Evolutionary conservation across 2,113 vertebrate genomes (phyloP).

Genomic region (Forbesichthys papilliferus): DNA sequence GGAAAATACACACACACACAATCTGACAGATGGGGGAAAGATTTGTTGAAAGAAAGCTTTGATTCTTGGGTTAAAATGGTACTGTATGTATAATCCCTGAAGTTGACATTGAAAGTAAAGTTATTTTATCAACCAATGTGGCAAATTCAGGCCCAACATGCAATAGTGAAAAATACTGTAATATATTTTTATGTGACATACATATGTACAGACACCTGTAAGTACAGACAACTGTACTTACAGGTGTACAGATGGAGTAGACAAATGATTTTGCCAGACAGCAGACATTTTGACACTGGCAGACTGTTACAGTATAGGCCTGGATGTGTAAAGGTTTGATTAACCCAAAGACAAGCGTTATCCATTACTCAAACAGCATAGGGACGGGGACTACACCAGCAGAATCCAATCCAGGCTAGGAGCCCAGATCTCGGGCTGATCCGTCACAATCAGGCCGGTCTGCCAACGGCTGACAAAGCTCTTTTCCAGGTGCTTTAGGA

Average conservation of each 20-base stretch:
- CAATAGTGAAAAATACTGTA: slow-evolving; percentile 8
- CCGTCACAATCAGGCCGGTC: slow-evolving; percentile 76
- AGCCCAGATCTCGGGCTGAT: slow-evolving; percentile 63
- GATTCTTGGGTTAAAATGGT: too few relatives aligned
- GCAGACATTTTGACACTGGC: slow-evolving; percentile 30
- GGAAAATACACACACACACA: slow-evolving; percentile 46
- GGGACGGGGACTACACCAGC: slow-evolving; percentile 33
- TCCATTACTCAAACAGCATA: slow-evolving; percentile 62
- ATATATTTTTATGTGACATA: slow-evolving; percentile 5
- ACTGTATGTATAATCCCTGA: too few relatives aligned
- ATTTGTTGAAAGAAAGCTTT: too few relatives aligned
- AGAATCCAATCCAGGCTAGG: slow-evolving; percentile 54
- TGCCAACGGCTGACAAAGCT: slow-evolving; percentile 73
- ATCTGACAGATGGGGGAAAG: slow-evolving; percentile 5
- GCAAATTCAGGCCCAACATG: slow-evolving; percentile 22
- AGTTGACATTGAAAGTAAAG: not conserved
- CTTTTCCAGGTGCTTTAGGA: slow-evolving; percentile 76
- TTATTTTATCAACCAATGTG: slow-evolving; percentile 24
- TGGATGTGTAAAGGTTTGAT: slow-evolving; percentile 60
- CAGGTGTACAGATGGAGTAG: slow-evolving; percentile 18
- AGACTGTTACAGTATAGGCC: slow-evolving; percentile 42
- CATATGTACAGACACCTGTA: slow-evolving; percentile 11
- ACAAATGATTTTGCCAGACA: slow-evolving; percentile 33
- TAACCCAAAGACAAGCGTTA: slow-evolving; percentile 64
- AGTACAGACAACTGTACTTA: slow-evolving; percentile 11